Evolutionary conservation across 1,140 invertebrate species (phyloP).

Genomic region (Araneus ventricosus): DNA sequence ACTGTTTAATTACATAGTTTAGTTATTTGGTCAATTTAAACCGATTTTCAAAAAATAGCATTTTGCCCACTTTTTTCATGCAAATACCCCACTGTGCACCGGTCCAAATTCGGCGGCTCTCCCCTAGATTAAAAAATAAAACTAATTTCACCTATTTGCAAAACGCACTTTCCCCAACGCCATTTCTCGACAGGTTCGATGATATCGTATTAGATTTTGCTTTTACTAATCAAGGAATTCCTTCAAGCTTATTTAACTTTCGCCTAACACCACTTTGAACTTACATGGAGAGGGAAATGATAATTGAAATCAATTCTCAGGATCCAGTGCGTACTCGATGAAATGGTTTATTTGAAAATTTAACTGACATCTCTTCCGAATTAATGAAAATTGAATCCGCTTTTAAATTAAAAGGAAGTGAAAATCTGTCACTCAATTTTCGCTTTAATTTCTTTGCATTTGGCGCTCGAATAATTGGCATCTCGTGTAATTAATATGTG

Average conservation of each 20-base stretch:
- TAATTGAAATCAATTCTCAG: slow-evolving; percentile 55
- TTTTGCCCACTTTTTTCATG: too few relatives aligned
- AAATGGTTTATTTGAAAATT: slow-evolving; percentile 56
- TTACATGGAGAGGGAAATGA: neutral
- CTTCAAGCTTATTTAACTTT: slow-evolving; percentile 15
- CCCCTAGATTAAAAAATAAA: too few relatives aligned
- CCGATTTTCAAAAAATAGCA: too few relatives aligned
- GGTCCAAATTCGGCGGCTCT: too few relatives aligned
- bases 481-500: slow-evolving; percentile 42
- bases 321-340: neutral
- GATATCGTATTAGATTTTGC: neutral
- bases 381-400: slow-evolving; percentile 69
- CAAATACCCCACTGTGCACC: too few relatives aligned
- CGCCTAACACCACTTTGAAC: neutral
- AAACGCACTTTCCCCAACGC: neutral
- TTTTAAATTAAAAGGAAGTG: slow-evolving; percentile 68
- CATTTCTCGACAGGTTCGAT: neutral
- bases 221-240: neutral
- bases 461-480: slow-evolving; percentile 42
- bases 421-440: slow-evolving; percentile 63
- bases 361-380: neutral
- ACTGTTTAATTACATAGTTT: too few relatives aligned
- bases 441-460: slow-evolving; percentile 59
- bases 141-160: neutral
- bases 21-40: too few relatives aligned